Percentiles rank a stretch among this genome's conserved stretches.
phyloP scores from a whole-genome alignment of 2,888 invertebrate species.

The Sericinus montela region DNA sequence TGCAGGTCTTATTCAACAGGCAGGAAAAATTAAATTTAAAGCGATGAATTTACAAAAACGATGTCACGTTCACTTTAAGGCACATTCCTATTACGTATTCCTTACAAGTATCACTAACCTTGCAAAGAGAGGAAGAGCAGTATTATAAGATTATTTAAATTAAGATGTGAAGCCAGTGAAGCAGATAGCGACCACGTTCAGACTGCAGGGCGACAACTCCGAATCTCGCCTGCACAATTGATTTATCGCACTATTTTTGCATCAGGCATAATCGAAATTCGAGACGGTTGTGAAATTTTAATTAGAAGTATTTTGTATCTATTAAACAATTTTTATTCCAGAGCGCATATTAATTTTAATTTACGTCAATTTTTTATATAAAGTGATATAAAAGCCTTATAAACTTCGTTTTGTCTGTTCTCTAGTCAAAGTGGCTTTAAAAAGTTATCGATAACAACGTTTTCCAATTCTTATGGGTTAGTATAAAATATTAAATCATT shows the following conservation, averaged over 20 bases:
- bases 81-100: conserved; percentile 8
- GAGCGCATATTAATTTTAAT: too few species aligned
- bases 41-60: conserved; percentile 9
- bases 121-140: background rate
- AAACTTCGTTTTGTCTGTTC: too few species aligned
- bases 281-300: background rate
- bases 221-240: conserved; percentile 57
- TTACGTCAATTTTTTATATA: too few species aligned
- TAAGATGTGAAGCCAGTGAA: conserved; percentile 52
- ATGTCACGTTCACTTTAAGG: conserved; percentile 3
- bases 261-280: conserved; percentile 23
- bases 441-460: too few species aligned
- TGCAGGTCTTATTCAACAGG: conserved; percentile 9
- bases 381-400: too few species aligned
- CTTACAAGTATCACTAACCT: conserved; percentile 1
- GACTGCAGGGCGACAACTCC: conserved; percentile 53
- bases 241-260: conserved; percentile 71
- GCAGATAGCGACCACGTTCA: conserved; percentile 45
- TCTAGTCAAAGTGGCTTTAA: too few species aligned
- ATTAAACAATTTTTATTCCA: too few species aligned
- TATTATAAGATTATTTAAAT: background rate
- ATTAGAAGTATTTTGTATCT: too few species aligned
- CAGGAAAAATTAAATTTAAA: conserved; percentile 14
- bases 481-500: too few species aligned
- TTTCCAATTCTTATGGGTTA: too few species aligned